Evolutionary conservation across 1,140 invertebrate genomes (phyloP), one percentile per base, ranked within the genome.

Genomic region (Planococcus citri): DNA sequence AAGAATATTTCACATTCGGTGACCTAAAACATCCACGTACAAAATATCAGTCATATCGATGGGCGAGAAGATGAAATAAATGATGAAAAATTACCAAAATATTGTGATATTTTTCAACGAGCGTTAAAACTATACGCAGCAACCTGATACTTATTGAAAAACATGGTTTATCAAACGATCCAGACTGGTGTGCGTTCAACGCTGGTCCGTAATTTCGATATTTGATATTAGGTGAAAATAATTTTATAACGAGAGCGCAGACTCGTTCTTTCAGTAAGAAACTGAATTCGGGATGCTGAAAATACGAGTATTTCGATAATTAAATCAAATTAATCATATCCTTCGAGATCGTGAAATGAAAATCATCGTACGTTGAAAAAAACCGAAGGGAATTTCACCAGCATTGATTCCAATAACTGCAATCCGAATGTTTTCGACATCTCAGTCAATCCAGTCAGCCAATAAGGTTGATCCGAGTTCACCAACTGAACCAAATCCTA

Each of bases 1-100:
- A 98, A 81, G 79, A 99, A 98, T 75, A 99, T 98, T 82, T 99
- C 97, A 80, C 95, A 97, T 79, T 99, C 96, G 3, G 95, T 98
- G 21, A 92, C 86, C 92, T 94, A 14, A 21, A 33, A 27, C 8
- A 60, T 14, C 33, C 8, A 51, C 51, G 25, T n/a, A 58, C n/a
- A n/a, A n/a, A n/a, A n/a, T n/a, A 27, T 41, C 29, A 21, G 1
- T 60, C 20, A 70, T 64, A 0, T 27, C 25, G 68, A 69, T 25
- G n/a, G n/a, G n/a, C n/a, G n/a, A n/a, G n/a, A n/a, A n/a, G n/a
- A 29, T 27, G 27, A 27, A 29, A 14, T n/a, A 61, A 33, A n/a
- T 9, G 51, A 68, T 69, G 69, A 38, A 51, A 69, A 83, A 84
- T 83, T 77, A 96, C 94, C 82, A 98, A 79, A 72, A 97, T 82